Evolutionary conservation across 2,797 vertebrate species (phyloP), one percentile per base, ranked within the genome.

Genomic region (Gouania willdenowi): DNA sequence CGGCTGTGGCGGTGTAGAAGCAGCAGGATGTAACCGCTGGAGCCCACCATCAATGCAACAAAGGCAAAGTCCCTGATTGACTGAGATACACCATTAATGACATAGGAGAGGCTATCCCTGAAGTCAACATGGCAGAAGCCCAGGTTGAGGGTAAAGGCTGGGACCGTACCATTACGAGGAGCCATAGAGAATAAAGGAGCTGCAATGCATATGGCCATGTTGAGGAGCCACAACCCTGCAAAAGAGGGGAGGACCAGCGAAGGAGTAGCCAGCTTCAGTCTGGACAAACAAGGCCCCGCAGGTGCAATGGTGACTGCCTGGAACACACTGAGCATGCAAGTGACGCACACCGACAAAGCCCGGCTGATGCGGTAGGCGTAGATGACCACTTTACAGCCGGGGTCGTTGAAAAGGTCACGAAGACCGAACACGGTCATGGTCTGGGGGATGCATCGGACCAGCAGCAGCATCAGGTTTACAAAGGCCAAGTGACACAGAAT

Each of bases 71-170:
- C 90, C 16, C 89, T 71, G 6, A n/a, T 51, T 5, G 84, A 86
- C 1, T 88, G 43, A 2, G 77, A 83, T 8, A 85, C 75, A 0
- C 89, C 89, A 8, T 89, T 90, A 13, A 88, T 68, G 28, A 90
- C 83, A 7, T 91, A 91, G 4, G 86, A 87, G 23, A 90, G 49
- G 22, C 54, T 71, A 66, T 91, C 77, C 7, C 51, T 78, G 59
- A 91, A 91, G 66, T 90, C 73, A 25, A 90, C 82, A 2, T 83
- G 68, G 28, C 90, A 91, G 72, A 90, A 91, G 56, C 79, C 89
- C 12, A 91, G 72, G 59, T 91, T 81, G 47, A 91, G 82, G 3
- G 89, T 91, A 45, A 88, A 90, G 1, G 85, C 75, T 1, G 89
- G 82, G 19, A 83, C 49, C 0, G 86, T 90, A 50, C 75, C 82